Evolutionary conservation across 2,888 invertebrate species (phyloP).

Genomic region (Laothoe populi): DNA sequence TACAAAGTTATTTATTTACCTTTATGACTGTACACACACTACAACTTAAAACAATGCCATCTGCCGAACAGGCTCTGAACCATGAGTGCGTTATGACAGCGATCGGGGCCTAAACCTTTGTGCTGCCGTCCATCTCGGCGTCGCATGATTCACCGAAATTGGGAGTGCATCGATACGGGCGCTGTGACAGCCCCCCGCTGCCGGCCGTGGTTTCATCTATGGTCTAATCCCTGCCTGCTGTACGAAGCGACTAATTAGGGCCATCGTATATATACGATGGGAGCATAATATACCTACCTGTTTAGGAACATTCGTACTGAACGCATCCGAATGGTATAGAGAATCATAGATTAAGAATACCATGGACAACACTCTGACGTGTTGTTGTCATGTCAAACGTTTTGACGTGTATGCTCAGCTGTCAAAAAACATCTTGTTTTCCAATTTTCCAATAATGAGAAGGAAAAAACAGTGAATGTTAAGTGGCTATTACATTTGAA

Average conservation of each 20-base stretch:
- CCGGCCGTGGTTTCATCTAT: too few species aligned
- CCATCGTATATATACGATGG: too few species aligned
- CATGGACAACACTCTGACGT: slow-evolving; percentile 63
- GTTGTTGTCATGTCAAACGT: slow-evolving; percentile 66
- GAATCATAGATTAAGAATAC: slow-evolving; percentile 7
- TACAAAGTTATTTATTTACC: too few species aligned
- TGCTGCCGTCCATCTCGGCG: too few species aligned
- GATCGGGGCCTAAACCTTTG: background rate
- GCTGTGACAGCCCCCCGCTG: too few species aligned
- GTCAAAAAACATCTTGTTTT: slow-evolving; percentile 57
- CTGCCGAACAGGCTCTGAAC: background rate
- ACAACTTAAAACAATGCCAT: background rate
- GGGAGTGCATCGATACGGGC: too few species aligned
- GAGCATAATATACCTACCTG: too few species aligned
- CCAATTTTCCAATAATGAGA: slow-evolving; percentile 65
- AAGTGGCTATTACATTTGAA: slow-evolving; percentile 42
- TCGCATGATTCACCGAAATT: too few species aligned
- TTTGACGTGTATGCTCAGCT: slow-evolving; percentile 72
- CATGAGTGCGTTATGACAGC: background rate
- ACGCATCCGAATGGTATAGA: slow-evolving; percentile 14
- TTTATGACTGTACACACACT: background rate
- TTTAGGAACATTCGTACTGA: background rate
- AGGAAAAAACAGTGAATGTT: slow-evolving; percentile 61
- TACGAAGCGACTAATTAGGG: too few species aligned
- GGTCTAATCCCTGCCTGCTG: too few species aligned